Percentiles rank a stretch among this genome's conserved stretches.
These are phyloP conservation scores for Dynastes hyllus DNA, from an alignment of 2,888 invertebrate species.

Conservation along the genomic window DNA sequence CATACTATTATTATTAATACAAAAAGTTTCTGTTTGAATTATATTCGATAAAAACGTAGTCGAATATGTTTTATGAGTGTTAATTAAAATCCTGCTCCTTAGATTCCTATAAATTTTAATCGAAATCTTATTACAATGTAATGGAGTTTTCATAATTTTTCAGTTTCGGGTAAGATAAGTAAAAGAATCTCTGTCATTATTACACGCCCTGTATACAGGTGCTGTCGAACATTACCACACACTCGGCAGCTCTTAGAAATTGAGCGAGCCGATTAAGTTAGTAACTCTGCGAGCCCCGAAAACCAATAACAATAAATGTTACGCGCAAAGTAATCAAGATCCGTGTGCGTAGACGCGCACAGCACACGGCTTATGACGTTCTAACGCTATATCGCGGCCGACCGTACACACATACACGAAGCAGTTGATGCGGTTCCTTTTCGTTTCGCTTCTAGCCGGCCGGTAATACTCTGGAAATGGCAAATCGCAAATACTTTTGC, in stretches of 20 bases:
- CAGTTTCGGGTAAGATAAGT: too few species aligned
- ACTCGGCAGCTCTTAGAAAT: slow-evolving; percentile 8
- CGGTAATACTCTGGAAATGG: slow-evolving; percentile 41
- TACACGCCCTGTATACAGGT: neutral
- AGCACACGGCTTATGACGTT: neutral
- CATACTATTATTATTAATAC: too few species aligned
- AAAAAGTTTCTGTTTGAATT: too few species aligned
- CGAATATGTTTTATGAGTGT: too few species aligned
- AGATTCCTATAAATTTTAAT: too few species aligned
- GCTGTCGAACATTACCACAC: slow-evolving; percentile 3
- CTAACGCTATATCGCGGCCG: slow-evolving; percentile 11
- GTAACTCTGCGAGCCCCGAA: slow-evolving; percentile 6
- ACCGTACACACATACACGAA: neutral
- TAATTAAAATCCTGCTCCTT: too few species aligned
- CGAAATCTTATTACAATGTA: too few species aligned
- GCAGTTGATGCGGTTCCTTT: slow-evolving; percentile 7
- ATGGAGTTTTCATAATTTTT: too few species aligned
- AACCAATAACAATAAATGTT: slow-evolving; percentile 48
- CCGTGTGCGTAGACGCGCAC: slow-evolving; percentile 3
- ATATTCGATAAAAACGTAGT: too few species aligned
- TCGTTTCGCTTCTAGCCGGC: neutral
- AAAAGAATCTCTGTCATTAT: too few species aligned
- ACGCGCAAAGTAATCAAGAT: slow-evolving; percentile 40
- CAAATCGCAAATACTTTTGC: slow-evolving; percentile 45
- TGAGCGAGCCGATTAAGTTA: slow-evolving; percentile 33